Conservation (phyloP, 53 echinoderm and acorn worm genomes). For the Antedon mediterranea region DNA sequence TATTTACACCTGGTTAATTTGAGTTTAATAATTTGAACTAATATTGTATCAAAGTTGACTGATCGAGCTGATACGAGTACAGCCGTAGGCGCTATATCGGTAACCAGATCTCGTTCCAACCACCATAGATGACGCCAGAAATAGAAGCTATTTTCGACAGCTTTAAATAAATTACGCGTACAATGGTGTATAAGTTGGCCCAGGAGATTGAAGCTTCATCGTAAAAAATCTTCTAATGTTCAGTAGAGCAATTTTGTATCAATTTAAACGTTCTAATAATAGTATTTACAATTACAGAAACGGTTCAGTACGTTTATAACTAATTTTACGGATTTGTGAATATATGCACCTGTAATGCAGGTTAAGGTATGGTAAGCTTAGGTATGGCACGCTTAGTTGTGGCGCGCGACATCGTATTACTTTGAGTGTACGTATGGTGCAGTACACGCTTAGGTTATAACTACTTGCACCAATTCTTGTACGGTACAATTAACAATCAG, state of each 20-base stretch:
- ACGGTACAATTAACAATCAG: no score
- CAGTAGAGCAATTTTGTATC: background rate
- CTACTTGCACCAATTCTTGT: no score
- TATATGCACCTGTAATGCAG: no score
- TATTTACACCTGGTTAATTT: background rate
- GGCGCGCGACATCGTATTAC: no score
- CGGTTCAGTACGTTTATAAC: no score
- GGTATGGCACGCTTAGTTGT: no score
- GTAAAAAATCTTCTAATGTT: background rate
- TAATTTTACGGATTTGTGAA: no score
- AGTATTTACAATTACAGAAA: background rate
- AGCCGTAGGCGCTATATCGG: background rate
- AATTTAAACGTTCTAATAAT: background rate
- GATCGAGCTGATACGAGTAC: background rate
- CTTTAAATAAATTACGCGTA: background rate
- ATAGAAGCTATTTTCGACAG: background rate
- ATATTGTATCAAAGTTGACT: conserved; percentile 1
- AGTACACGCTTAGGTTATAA: no score
- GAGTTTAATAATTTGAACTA: background rate
- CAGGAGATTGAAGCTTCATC: background rate
- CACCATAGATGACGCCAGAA: background rate
- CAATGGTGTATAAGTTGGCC: background rate
- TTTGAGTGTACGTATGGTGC: no score
- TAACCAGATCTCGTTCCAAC: background rate
- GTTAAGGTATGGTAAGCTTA: no score